phyloP scores from a whole-genome alignment of 92 coral and sea anemone species.

The Nematostella vectensis region DNA sequence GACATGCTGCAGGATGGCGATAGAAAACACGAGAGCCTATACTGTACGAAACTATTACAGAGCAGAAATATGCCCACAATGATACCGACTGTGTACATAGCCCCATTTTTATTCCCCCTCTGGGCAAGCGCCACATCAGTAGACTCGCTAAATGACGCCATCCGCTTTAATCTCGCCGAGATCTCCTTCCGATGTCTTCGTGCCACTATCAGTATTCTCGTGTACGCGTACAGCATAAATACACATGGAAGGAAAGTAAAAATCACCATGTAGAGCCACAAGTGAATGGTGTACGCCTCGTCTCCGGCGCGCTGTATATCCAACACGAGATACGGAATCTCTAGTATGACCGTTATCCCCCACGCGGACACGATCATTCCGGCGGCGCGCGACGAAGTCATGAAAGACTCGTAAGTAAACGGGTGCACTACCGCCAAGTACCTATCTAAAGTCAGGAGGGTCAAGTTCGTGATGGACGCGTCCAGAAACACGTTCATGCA shows the following conservation, averaged over 20 bases:
- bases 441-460: constrained; percentile 20
- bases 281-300: constrained; percentile 7
- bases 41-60: constrained; percentile 16
- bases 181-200: constrained; percentile 16
- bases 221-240: constrained; percentile 22
- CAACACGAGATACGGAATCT: constrained; percentile 25
- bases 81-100: constrained; percentile 22
- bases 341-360: constrained; percentile 13
- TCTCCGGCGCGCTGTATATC: constrained; percentile 10
- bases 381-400: constrained; percentile 5
- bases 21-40: constrained; percentile 11
- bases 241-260: constrained; percentile 17
- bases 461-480: constrained; percentile 18
- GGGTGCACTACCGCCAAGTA: constrained; percentile 33
- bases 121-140: constrained; percentile 11
- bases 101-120: constrained; percentile 31
- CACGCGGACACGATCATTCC: constrained; percentile 9
- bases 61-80: constrained; percentile 22
- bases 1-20: constrained; percentile 3
- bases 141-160: constrained; percentile 9
- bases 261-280: constrained; percentile 14
- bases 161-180: constrained; percentile 12
- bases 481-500: constrained; percentile 13
- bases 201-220: constrained; percentile 13
- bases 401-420: constrained; percentile 22